A percentile compares a stretch with the other conserved stretches of the same genome.
Evolutionary conservation across 2,113 vertebrate genomes (phyloP).

Genomic region (Peromyscus maniculatus): DNA sequence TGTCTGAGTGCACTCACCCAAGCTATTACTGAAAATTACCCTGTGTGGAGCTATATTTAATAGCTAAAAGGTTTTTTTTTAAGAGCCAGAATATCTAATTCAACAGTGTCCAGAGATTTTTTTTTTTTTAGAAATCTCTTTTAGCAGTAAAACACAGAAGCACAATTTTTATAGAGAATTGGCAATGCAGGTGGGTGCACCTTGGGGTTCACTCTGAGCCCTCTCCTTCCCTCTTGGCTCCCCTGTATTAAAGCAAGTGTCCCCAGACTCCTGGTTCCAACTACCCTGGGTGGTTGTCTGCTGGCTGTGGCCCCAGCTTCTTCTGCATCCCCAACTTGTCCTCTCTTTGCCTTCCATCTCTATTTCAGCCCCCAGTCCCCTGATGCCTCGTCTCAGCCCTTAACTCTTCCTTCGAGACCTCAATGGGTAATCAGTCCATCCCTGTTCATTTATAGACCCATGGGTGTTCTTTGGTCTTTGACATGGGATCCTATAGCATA

Average conservation of each 20-base stretch:
- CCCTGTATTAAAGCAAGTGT: background rate
- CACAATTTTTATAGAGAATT: background rate
- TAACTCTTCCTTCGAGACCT: background rate
- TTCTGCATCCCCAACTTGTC: background rate
- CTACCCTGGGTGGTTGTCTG: background rate
- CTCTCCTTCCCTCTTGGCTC: background rate
- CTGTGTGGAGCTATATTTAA: background rate
- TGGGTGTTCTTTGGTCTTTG: background rate
- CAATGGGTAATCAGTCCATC: background rate
- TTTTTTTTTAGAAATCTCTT: constrained; percentile 9
- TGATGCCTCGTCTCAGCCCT: too few relatives aligned
- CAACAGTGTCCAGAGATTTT: constrained; percentile 30
- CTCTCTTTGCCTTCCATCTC: background rate
- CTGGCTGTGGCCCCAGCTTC: background rate
- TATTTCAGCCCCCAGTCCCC: background rate
- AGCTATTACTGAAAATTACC: constrained; percentile 36
- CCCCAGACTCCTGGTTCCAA: background rate
- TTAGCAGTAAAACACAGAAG: background rate
- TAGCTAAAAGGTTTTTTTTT: background rate
- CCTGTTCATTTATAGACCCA: background rate
- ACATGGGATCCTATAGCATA: background rate
- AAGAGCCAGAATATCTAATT: background rate
- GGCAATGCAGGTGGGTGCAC: background rate
- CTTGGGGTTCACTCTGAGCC: background rate
- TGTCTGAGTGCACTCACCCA: constrained; percentile 57